Base-by-base conservation (phyloP, 2,888 invertebrate genomes). In the Anarsia innoxiella region DNA sequence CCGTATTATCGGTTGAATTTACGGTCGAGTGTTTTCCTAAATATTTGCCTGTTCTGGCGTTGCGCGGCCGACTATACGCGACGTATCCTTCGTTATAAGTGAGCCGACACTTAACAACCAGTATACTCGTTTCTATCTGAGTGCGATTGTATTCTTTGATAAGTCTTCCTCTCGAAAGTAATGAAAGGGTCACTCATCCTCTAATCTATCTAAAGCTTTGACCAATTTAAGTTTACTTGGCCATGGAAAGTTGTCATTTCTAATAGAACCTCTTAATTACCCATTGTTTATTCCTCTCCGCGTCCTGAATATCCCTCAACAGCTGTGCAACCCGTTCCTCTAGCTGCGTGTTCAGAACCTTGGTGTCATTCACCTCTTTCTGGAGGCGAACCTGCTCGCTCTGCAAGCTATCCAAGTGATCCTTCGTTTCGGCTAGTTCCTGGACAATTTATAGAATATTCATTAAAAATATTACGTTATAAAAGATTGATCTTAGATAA, bases 281-380 rank as follows among this genome's bases (percentile, higher is more conserved):
- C 77, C 80, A 82, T 42, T 79, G 80, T 41, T 80, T 85, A 37
- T 68, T 58, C 2, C 62, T 56, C 6, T 80, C 77, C 1, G 70
- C 61, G 2, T 72, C 68, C 0, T 62, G 59, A 19, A 66, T 64
- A 43, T 85, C 77, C 2, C 58, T 48, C 44, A 83, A 54, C 32
- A 85, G 48, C 1, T 62, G 46, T 0, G 80, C 79, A 2, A 85
- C 66, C 12, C 64, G 61, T 36, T 82, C 77, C 45, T 85, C 84
- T 1, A 83, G 49, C 36, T 72, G 66, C 0, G 59, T 37, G 53
- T 78, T 83, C 15, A 57, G 44, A 0, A 56, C 44, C 41, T 42
- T 53, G 3, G 69, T 69, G 25, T 68, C 66, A 0, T 53, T 46
- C 6, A 74, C 47, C 10, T 79, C 74, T 1, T 53, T 51, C 37